phyloP scores from a whole-genome alignment of 1,140 invertebrate genomes.

The Drosophila ficusphila region DNA sequence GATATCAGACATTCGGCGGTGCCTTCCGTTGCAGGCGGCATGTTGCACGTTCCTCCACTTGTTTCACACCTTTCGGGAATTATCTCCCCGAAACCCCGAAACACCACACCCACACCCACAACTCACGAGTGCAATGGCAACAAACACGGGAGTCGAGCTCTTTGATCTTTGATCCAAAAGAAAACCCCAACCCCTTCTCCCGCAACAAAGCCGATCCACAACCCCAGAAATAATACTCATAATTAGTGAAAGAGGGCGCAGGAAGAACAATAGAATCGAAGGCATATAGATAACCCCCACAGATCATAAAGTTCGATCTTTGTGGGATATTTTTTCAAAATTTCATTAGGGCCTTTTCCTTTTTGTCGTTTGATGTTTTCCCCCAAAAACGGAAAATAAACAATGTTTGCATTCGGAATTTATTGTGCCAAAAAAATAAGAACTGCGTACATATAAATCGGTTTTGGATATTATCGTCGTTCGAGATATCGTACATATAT shows the following conservation, averaged over 20 bases:
- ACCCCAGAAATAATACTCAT: constrained; percentile 46
- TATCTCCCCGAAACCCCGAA: neutral
- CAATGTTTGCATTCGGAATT: constrained; percentile 65
- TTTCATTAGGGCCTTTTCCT: constrained; percentile 24
- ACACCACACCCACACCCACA: constrained; percentile 38
- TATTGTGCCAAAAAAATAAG: constrained; percentile 62
- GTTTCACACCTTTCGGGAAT: constrained; percentile 61
- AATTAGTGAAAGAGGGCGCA: constrained; percentile 55
- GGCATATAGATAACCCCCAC: constrained; percentile 52
- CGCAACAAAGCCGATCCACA: neutral
- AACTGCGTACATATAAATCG: constrained; percentile 47
- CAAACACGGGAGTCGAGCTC: constrained; percentile 65
- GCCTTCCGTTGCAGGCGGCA: constrained; percentile 49
- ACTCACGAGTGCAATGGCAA: constrained; percentile 71
- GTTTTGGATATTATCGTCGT: constrained; percentile 37
- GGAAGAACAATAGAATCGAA: constrained; percentile 50
- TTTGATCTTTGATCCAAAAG: constrained; percentile 68
- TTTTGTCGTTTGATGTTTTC: constrained; percentile 78
- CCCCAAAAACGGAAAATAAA: constrained; percentile 68
- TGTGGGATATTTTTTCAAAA: constrained; percentile 50
- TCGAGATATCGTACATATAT: constrained; percentile 31
- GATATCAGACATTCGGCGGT: constrained; percentile 72
- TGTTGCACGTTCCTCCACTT: constrained; percentile 28
- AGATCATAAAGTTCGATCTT: constrained; percentile 67
- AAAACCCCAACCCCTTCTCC: constrained; percentile 28